Evolutionary conservation across 2,113 vertebrate species (phyloP), one percentile per base, ranked within the genome.

Genomic region (Beaufortia kweichowensis): DNA sequence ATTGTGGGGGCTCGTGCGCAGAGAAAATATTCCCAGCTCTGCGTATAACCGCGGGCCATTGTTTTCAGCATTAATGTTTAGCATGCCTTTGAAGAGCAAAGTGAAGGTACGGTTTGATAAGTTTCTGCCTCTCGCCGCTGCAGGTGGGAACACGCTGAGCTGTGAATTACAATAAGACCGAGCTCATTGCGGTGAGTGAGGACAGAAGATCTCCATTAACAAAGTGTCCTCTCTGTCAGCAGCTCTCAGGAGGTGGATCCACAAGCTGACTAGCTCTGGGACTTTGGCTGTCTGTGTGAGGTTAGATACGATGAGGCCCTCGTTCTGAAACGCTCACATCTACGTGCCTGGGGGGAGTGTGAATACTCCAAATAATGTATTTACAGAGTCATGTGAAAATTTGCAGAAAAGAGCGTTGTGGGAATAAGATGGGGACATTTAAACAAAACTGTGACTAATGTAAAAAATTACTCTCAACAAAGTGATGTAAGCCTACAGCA

Each of bases 41-140:
- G 35, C 23, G 64, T 48, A 33, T 72, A 59, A 66, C 75, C 33
- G 28, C 28, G 11, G 31, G 59, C 29, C 60, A 26, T 46, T 77
- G 66, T 59, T 71, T 76, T 50, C 41, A 56, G 57, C 59, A 39
- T 33, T 56, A 46, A 53, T 39, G 55, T 48, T 67, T 61, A 72
- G 68, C 64, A 76, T 67, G 29, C 31, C 73, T 69, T 78, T 81
- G 62, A 43, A 68, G 63, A 78, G 69, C 33, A 62, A 66, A 78
- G 35, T 35, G 29, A 82, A 64, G 11, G 24, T 24, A 60, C 26
- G 24, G 43, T 75, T 66, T 62, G 64, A 69, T 75, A 73, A 57
- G 63, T 61, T 43, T 39, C 64, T 59, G 48, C 57, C 61, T 81
- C 23, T 21, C 23, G n/a, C 41, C 55, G 59, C 80, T 57, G 46